Percentiles rank a stretch among this genome's conserved stretches.
Conservation (phyloP, 1,140 invertebrate species). For the Vanessa tameamea region DNA sequence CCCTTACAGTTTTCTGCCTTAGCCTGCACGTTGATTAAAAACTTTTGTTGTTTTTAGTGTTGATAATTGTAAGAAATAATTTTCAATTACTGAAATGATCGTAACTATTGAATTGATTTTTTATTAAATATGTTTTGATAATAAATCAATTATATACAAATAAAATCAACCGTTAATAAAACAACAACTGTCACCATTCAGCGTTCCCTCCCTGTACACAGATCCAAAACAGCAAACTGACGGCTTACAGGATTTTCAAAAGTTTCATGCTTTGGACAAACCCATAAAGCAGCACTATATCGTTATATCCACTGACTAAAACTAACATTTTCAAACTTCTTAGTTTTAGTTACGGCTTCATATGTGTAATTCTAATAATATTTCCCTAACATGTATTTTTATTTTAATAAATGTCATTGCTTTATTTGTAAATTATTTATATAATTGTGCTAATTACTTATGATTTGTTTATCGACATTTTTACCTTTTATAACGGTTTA, state of each 20-base stretch:
- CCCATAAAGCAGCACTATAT: slow-evolving; percentile 35
- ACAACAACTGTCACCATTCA: slow-evolving; percentile 35
- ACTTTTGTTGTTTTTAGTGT: slow-evolving; percentile 29
- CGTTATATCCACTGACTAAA: slow-evolving; percentile 15
- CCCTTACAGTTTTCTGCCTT: slow-evolving; percentile 26
- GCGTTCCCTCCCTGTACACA: slow-evolving; percentile 32
- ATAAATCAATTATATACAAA: neutral
- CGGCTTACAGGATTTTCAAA: slow-evolving; percentile 51
- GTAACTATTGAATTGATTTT: neutral
- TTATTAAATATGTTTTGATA: neutral
- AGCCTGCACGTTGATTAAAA: slow-evolving; percentile 38
- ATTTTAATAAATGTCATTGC: slow-evolving; percentile 18
- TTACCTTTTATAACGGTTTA: neutral
- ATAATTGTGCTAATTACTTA: too few relatives aligned
- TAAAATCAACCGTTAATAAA: neutral
- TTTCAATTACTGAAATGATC: neutral
- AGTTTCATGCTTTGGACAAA: slow-evolving; percentile 35
- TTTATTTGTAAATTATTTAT: slow-evolving; percentile 11
- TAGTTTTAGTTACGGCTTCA: slow-evolving; percentile 28
- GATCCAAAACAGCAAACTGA: slow-evolving; percentile 49
- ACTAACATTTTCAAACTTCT: slow-evolving; percentile 24
- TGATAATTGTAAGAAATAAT: too few relatives aligned
- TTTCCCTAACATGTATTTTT: neutral
- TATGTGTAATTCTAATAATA: neutral
- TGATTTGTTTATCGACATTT: too few relatives aligned